Conservation (phyloP, 2,888 invertebrate species). For the Seira ritae region DNA sequence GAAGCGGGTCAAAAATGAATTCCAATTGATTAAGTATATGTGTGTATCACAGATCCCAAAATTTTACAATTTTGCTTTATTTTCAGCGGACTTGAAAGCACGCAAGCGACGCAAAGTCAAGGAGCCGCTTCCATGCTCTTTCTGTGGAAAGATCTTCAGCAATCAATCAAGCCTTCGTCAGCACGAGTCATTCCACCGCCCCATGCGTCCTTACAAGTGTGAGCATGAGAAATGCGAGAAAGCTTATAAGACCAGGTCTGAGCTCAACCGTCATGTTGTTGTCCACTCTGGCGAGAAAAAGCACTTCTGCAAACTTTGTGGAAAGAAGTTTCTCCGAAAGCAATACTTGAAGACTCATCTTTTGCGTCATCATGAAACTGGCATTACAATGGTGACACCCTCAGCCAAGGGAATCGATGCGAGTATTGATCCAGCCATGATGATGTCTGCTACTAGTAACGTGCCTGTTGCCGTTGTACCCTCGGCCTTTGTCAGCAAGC, state of each 20-base stretch:
- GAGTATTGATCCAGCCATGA: slow-evolving; percentile 9
- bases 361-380: slow-evolving; percentile 52
- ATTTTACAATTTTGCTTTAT: too few species aligned
- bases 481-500: slow-evolving; percentile 28
- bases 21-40: too few species aligned
- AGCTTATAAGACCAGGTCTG: slow-evolving; percentile 50
- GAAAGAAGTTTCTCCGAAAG: slow-evolving; percentile 49
- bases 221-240: slow-evolving; percentile 48
- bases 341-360: slow-evolving; percentile 57
- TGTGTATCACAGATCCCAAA: too few species aligned
- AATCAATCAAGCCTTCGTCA: slow-evolving; percentile 54
- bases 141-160: slow-evolving; percentile 48
- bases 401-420: too few species aligned
- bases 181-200: slow-evolving; percentile 51
- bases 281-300: slow-evolving; percentile 54
- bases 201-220: slow-evolving; percentile 47
- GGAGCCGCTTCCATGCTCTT: slow-evolving; percentile 45
- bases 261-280: slow-evolving; percentile 49
- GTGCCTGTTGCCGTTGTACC: slow-evolving; percentile 31
- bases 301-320: slow-evolving; percentile 47
- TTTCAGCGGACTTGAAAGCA: too few species aligned
- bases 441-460: not conserved
- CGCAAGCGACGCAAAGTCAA: too few species aligned
- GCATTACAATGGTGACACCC: slow-evolving; percentile 39
- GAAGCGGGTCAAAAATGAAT: too few species aligned